Conservation (phyloP, 2,888 invertebrate genomes). For the Chymomyza procnemis region DNA sequence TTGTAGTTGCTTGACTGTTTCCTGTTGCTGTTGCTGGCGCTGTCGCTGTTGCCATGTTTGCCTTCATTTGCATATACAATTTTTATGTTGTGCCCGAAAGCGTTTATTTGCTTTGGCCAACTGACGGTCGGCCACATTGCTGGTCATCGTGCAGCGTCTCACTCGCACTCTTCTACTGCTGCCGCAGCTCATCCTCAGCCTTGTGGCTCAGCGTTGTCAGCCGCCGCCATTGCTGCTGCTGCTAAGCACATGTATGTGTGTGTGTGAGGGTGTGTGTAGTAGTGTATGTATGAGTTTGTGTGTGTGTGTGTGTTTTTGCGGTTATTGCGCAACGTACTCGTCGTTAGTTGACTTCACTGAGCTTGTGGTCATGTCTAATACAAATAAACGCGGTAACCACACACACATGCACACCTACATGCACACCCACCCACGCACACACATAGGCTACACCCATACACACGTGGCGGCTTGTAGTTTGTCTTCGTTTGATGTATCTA, state of each 20-base stretch:
- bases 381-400: conserved; percentile 39
- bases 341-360: conserved; percentile 38
- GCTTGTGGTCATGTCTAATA: conserved; percentile 52
- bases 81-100: conserved; percentile 67
- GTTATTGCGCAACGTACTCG: conserved; percentile 49
- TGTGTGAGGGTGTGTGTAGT: not conserved
- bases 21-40: conserved; percentile 3
- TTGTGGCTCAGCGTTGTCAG: not conserved
- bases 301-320: not conserved
- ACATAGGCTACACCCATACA: not conserved
- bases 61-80: conserved; percentile 72
- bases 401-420: conserved; percentile 17
- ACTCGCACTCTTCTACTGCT: not conserved
- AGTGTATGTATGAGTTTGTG: not conserved
- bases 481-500: conserved; percentile 43
- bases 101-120: conserved; percentile 63
- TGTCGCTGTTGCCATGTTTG: conserved; percentile 37
- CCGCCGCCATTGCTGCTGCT: conserved; percentile 1
- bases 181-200: not conserved
- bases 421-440: conserved; percentile 6
- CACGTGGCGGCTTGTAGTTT: conserved; percentile 17
- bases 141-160: conserved; percentile 28
- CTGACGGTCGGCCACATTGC: conserved; percentile 25
- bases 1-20: not conserved
- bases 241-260: not conserved